These are phyloP conservation scores for Callorhinus ursinus DNA, from an alignment of 2,113 vertebrate genomes.

Conservation along the genomic window DNA sequence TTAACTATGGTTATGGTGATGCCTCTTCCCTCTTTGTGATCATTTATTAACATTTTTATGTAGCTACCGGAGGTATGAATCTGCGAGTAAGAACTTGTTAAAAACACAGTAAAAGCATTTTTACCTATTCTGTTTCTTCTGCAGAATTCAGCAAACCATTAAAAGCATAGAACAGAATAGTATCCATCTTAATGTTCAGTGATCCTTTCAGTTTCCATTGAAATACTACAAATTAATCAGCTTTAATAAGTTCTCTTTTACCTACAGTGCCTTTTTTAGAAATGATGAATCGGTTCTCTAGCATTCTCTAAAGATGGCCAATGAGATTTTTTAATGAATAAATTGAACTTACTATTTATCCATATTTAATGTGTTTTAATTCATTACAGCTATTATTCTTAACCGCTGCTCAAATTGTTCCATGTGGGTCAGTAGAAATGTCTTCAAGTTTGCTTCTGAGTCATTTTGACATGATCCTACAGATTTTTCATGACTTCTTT, in stretches of 20 bases:
- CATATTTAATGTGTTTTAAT: not conserved
- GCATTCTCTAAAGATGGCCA: not conserved
- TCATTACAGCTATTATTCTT: not conserved
- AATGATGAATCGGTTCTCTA: conserved; percentile 7
- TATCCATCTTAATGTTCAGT: not conserved
- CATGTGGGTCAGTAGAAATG: not conserved
- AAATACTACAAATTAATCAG: conserved; percentile 3
- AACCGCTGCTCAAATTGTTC: not conserved
- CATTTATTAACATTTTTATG: not conserved
- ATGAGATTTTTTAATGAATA: not conserved
- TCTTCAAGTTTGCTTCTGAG: not conserved
- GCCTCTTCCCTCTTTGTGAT: not conserved
- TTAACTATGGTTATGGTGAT: not conserved
- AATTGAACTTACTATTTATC: conserved; percentile 29
- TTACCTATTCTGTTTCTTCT: not conserved
- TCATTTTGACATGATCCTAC: not conserved
- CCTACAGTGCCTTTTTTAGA: not conserved
- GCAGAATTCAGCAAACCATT: not conserved
- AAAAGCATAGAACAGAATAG: not conserved
- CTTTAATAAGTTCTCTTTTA: not conserved
- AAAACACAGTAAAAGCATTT: not conserved
- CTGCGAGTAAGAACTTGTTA: not conserved
- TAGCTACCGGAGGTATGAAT: not conserved
- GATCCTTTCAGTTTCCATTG: not conserved
- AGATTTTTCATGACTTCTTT: not conserved